Evolutionary conservation across 2,113 vertebrate species (phyloP).

Genomic region (Turnix velox): DNA sequence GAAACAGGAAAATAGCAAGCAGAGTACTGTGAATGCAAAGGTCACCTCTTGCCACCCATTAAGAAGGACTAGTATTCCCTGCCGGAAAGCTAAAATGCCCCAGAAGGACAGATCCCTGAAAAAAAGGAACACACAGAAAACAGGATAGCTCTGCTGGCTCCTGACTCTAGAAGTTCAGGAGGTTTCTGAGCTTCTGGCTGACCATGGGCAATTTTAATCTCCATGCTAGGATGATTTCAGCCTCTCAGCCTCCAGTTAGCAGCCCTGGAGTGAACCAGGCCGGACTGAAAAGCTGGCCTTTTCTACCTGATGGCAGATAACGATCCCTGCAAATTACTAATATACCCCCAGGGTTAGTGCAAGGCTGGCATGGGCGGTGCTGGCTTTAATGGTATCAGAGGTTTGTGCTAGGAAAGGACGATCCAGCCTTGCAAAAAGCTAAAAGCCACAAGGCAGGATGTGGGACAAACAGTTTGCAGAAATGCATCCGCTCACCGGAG

Average conservation of each 20-base stretch:
- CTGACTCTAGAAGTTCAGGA: background rate
- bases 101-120: background rate
- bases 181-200: background rate
- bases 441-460: conserved; percentile 59
- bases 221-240: background rate
- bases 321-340: conserved; percentile 53
- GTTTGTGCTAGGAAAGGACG: background rate
- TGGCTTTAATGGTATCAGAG: conserved; percentile 12
- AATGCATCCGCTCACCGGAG: fast-evolving
- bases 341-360: background rate
- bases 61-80: background rate
- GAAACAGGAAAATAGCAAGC: background rate
- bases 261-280: background rate
- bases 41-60: background rate
- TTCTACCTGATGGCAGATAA: conserved; percentile 56
- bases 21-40: background rate
- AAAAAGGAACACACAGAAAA: background rate
- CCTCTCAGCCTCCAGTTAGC: background rate
- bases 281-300: conserved; percentile 24
- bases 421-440: conserved; percentile 23
- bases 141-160: background rate
- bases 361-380: background rate
- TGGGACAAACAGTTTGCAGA: background rate
- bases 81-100: background rate
- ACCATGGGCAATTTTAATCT: background rate